Evolutionary conservation across 1,140 invertebrate genomes (phyloP).

Genomic region (Eubasilissa regina): DNA sequence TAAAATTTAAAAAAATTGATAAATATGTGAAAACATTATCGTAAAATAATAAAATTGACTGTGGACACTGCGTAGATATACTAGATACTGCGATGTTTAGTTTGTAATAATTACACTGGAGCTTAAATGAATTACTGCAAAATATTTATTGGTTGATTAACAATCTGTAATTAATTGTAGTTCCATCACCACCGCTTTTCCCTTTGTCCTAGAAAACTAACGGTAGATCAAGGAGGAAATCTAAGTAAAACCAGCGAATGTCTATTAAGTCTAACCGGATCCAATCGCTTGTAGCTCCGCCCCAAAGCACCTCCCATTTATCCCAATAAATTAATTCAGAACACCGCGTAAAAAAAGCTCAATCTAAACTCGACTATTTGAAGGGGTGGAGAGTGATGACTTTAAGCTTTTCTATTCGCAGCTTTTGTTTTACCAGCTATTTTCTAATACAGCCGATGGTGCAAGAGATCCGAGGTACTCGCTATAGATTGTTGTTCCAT

Average conservation of each 20-base stretch:
- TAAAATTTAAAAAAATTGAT: no score
- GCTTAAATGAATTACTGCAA: no score
- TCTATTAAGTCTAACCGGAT: slow-evolving; percentile 13
- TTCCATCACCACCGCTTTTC: background rate
- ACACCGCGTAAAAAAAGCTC: background rate
- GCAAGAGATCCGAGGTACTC: background rate
- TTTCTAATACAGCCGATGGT: background rate
- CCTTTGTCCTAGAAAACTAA: background rate
- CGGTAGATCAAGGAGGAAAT: background rate
- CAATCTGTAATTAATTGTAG: no score
- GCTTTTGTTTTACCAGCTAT: background rate
- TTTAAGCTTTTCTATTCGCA: slow-evolving; percentile 16
- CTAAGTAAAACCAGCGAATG: slow-evolving; percentile 7
- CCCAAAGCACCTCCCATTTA: background rate
- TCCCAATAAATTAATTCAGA: slow-evolving; percentile 10
- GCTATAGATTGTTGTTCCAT: slow-evolving; percentile 15
- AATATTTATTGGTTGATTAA: no score
- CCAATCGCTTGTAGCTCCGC: slow-evolving; percentile 21
- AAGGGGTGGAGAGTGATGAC: background rate
- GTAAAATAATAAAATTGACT: no score
- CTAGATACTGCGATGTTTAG: no score
- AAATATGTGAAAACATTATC: no score
- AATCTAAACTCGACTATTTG: background rate
- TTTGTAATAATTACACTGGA: no score
- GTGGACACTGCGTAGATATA: no score